A percentile compares a stretch with the other conserved stretches of the same genome.
phyloP scores from a whole-genome alignment of 2,888 invertebrate species.

The Acrocyrtus sp. region DNA sequence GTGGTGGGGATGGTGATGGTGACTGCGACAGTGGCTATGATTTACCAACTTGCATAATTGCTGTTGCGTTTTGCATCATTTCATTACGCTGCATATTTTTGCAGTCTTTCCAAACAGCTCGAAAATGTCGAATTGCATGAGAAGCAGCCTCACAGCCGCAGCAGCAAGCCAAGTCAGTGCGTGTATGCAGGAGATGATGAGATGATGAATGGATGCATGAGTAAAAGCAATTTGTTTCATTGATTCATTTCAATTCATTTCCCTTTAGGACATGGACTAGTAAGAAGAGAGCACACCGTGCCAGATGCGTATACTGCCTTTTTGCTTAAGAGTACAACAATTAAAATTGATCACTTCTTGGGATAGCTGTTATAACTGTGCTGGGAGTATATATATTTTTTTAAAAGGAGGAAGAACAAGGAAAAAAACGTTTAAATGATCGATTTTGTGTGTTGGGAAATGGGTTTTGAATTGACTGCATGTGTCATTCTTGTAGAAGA shows the following conservation, averaged over 20 bases:
- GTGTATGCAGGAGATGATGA: no score
- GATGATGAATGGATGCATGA: slow-evolving; percentile 14
- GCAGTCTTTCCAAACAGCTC: not conserved
- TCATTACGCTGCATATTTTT: not conserved
- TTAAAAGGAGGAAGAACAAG: not conserved
- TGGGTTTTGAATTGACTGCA: not conserved
- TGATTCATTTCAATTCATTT: slow-evolving; percentile 27
- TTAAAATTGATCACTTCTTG: no score
- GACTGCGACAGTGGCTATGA: no score
- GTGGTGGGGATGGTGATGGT: no score
- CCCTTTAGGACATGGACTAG: not conserved
- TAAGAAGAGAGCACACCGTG: not conserved
- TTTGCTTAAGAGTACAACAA: no score
- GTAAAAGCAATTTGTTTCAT: slow-evolving; percentile 42
- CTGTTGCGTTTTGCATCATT: not conserved
- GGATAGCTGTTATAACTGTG: no score
- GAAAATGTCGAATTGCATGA: not conserved
- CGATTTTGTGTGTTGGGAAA: not conserved
- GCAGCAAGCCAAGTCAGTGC: no score
- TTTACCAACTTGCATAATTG: not conserved
- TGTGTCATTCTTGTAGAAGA: not conserved
- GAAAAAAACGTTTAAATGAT: not conserved
- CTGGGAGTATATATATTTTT: no score
- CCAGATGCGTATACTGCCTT: no score
- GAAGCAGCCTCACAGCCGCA: no score